Evolutionary conservation across 2,888 invertebrate genomes (phyloP).

Genomic region (Mayetiola destructor): DNA sequence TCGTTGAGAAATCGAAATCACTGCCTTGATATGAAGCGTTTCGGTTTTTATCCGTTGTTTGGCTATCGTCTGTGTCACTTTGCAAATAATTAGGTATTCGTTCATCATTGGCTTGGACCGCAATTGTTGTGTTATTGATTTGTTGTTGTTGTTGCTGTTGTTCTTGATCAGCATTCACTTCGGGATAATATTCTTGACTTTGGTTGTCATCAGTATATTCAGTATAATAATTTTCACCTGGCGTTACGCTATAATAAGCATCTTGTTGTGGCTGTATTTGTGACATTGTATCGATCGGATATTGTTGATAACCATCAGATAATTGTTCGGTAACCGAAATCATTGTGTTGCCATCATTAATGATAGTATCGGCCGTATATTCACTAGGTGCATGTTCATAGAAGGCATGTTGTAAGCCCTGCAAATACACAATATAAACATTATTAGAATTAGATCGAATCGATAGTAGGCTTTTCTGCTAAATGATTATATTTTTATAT

Average conservation of each 20-base stretch:
- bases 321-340: background rate
- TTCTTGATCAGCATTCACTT: background rate
- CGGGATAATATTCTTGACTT: background rate
- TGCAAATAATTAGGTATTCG: background rate
- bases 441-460: too few species aligned
- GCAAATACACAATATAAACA: too few species aligned
- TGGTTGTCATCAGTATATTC: background rate
- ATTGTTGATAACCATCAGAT: background rate
- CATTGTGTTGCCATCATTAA: background rate
- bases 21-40: background rate
- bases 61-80: slow-evolving; percentile 5
- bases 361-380: background rate
- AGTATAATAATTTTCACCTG: slow-evolving; percentile 1
- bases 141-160: background rate
- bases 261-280: background rate
- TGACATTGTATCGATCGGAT: background rate
- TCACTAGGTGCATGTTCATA: too few species aligned
- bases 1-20: slow-evolving; percentile 5
- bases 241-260: background rate
- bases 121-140: background rate
- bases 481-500: too few species aligned
- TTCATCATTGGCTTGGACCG: background rate
- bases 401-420: too few species aligned
- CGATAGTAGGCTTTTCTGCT: too few species aligned
- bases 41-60: background rate